Base-by-base conservation (phyloP, 2,113 vertebrate genomes). In the Tylochromis polylepis region DNA sequence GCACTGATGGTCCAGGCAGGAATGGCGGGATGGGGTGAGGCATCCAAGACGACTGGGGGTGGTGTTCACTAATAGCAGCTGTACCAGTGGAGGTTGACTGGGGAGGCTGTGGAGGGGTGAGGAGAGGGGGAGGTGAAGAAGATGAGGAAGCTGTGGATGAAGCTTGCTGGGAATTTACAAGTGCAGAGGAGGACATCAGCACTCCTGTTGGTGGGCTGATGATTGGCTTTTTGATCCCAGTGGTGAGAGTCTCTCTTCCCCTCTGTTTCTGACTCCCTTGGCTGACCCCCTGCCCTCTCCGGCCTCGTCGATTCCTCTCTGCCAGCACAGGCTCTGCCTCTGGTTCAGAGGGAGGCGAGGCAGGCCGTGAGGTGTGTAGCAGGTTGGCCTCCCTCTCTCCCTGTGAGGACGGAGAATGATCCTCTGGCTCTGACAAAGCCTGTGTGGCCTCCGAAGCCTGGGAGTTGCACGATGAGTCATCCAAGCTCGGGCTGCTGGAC, bases 371-470 rank as follows among this genome's bases (percentile, higher is more conserved):
- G 88, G 91, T 87, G 27, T 96, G 97, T 27, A 96, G 95, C 83
- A 97, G 95, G 81, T 88, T 92, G 67, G 90, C 67, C 81, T 96
- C 95, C 34, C 93, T 90, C 85, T 96, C 95, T 60, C 93, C 96
- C 85, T 94, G 96, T 29, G 94, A 96, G 70, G 95, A 95, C 0
- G 97, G 96, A 77, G 97, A 96, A 80, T 96, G 95, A 70, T 95
- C 95, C 46, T 95, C 95, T 11, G 93, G 87, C 89, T 99, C 99
- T 2, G 98, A 97, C 56, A 97, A 96, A 5, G 95, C 95, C 92
- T 97, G 98, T 15, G 97, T 97, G 94, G 97, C 98, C 95, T 99
- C 98, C 0, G 99, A 99, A 49, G 95, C 98, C 96, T 99, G 98
- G 24, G 99, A 99, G 90, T 99, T 98, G 1, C 98, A 98, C 9